A percentile compares a stretch with the other conserved stretches of the same genome.
Evolutionary conservation across 92 coral and sea anemone species (phyloP).

Genomic region (Heliopora coerulea): DNA sequence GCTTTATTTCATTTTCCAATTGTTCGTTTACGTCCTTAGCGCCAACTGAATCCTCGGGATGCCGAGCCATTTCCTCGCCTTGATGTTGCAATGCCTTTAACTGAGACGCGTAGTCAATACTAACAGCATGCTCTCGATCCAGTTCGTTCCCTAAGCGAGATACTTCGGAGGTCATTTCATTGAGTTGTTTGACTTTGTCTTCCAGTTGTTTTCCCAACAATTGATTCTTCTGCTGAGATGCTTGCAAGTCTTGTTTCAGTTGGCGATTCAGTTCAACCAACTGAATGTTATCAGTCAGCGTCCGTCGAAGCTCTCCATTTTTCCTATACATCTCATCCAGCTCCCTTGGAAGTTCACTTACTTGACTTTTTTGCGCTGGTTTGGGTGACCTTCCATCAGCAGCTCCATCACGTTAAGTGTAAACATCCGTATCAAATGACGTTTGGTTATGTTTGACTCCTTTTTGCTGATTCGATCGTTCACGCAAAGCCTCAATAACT

Average conservation of each 20-base stretch:
- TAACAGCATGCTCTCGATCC: slow-evolving; percentile 62
- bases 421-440: slow-evolving; percentile 57
- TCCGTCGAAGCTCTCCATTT: slow-evolving; percentile 64
- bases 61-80: slow-evolving; percentile 62
- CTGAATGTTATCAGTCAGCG: slow-evolving; percentile 55
- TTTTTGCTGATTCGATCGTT: not conserved
- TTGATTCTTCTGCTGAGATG: slow-evolving; percentile 58
- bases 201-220: slow-evolving; percentile 62
- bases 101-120: slow-evolving; percentile 22
- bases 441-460: not conserved
- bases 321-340: slow-evolving; percentile 65
- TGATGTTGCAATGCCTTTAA: slow-evolving; percentile 63
- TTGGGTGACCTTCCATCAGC: slow-evolving; percentile 42
- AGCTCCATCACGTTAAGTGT: slow-evolving; percentile 40
- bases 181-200: slow-evolving; percentile 56
- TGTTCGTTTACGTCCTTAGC: slow-evolving; percentile 81
- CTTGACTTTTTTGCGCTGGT: slow-evolving; percentile 46
- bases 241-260: slow-evolving; percentile 64
- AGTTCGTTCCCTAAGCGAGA: slow-evolving; percentile 59
- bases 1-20: slow-evolving; percentile 70
- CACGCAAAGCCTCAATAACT: not conserved
- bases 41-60: slow-evolving; percentile 69
- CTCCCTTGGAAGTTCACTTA: slow-evolving; percentile 53
- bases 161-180: slow-evolving; percentile 57
- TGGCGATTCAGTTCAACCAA: slow-evolving; percentile 57